Conservation (phyloP, 2,113 vertebrate genomes). For the Heterotis niloticus region DNA sequence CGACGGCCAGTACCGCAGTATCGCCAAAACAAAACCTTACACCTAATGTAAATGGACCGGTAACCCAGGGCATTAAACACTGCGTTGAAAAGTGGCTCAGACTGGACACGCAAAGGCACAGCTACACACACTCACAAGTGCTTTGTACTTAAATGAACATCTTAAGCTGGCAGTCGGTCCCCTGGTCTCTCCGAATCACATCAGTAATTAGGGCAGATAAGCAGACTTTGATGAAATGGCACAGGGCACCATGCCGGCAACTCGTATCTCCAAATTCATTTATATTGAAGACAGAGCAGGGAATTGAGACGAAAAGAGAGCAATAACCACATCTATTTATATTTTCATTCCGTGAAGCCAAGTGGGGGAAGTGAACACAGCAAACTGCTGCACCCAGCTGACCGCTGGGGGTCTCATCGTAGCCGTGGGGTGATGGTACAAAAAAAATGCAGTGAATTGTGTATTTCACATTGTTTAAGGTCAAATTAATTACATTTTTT, state of each 20-base stretch:
- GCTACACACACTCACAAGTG: not conserved
- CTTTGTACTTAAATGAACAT: not conserved
- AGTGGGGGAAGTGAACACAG: not conserved
- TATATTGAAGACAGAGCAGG: conserved; percentile 6
- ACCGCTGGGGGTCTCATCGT: too few relatives aligned
- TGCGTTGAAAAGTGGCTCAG: too few relatives aligned
- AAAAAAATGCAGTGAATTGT: too few relatives aligned
- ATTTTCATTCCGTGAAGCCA: not conserved
- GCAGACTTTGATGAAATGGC: not conserved
- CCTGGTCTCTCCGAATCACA: not conserved
- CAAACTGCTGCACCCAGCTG: too few relatives aligned
- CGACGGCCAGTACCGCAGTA: too few relatives aligned
- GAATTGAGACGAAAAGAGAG: conserved; percentile 1
- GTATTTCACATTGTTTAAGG: too few relatives aligned
- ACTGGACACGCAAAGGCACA: too few relatives aligned
- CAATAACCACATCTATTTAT: conserved; percentile 2
- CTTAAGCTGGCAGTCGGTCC: not conserved
- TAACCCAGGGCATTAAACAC: too few relatives aligned
- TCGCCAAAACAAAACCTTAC: too few relatives aligned
- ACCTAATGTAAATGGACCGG: too few relatives aligned
- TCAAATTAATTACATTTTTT: too few relatives aligned
- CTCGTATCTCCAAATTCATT: conserved; percentile 10
- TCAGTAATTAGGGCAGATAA: conserved; percentile 18
- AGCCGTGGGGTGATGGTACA: too few relatives aligned
- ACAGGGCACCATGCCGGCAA: not conserved